These are phyloP conservation scores for Rhopalosiphum maidis DNA, from an alignment of 1,140 invertebrate species.

Conservation along the genomic window DNA sequence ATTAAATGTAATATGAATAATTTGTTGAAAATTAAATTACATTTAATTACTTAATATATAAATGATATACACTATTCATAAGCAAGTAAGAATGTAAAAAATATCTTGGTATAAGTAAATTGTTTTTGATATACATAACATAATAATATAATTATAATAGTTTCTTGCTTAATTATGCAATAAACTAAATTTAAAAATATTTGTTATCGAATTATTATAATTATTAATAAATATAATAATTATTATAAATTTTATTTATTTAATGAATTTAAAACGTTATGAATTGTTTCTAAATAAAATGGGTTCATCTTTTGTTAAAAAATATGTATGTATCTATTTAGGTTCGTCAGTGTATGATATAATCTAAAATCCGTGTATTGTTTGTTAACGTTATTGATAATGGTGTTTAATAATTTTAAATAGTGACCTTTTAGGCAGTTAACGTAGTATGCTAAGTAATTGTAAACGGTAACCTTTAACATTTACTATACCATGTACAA, in stretches of 20 bases:
- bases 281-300: too few species aligned
- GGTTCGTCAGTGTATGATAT: too few species aligned
- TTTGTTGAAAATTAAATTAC: conserved; percentile 14
- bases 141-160: not conserved
- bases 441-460: too few species aligned
- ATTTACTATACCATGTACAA: too few species aligned
- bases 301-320: too few species aligned
- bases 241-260: not conserved
- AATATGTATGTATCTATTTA: too few species aligned
- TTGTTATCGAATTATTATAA: not conserved
- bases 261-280: not conserved
- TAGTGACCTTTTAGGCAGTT: too few species aligned
- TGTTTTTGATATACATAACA: not conserved
- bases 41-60: not conserved
- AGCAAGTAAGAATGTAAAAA: not conserved
- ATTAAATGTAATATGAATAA: not conserved
- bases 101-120: not conserved
- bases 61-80: not conserved
- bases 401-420: not conserved
- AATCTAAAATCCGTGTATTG: not conserved
- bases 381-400: not conserved
- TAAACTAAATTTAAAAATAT: not conserved
- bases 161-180: not conserved
- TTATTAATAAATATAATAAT: not conserved
- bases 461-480: too few species aligned